Percentiles rank a stretch among this genome's conserved stretches.
Conservation (phyloP, 2,797 vertebrate species). For the Chloroceryle amazona region DNA sequence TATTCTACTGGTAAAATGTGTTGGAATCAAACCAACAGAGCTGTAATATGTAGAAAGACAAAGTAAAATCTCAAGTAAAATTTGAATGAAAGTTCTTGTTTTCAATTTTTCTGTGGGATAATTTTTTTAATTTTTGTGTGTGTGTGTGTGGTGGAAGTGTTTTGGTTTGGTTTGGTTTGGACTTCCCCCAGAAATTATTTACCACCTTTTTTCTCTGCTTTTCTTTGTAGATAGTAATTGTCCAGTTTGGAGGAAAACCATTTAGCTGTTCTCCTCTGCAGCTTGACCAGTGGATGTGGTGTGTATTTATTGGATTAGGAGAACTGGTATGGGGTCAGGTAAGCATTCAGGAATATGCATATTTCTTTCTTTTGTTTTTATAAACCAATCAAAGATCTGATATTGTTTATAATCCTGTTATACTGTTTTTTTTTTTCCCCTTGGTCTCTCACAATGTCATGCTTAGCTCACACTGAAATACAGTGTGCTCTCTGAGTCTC, state of each 20-base stretch:
- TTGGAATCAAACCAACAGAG: background rate
- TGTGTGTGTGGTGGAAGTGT: too few relatives aligned
- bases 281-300: conserved; percentile 99
- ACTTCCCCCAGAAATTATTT: background rate
- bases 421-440: background rate
- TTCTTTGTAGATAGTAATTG: conserved; percentile 90
- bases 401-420: background rate
- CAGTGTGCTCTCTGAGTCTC: background rate
- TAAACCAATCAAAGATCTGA: background rate
- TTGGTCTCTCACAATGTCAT: background rate
- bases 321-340: conserved; percentile 99
- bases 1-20: background rate
- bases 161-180: background rate
- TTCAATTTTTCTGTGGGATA: background rate
- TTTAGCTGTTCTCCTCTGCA: conserved; percentile 96
- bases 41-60: background rate
- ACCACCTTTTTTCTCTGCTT: background rate
- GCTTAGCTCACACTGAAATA: background rate
- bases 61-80: background rate
- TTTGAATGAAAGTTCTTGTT: background rate
- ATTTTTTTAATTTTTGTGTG: too few relatives aligned
- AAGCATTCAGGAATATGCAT: conserved; percentile 55
- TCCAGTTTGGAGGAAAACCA: conserved; percentile 97
- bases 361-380: background rate
- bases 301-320: conserved; percentile 96